Evolutionary conservation across 2,888 invertebrate genomes (phyloP).

Genomic region (Harpalus rubripes): DNA sequence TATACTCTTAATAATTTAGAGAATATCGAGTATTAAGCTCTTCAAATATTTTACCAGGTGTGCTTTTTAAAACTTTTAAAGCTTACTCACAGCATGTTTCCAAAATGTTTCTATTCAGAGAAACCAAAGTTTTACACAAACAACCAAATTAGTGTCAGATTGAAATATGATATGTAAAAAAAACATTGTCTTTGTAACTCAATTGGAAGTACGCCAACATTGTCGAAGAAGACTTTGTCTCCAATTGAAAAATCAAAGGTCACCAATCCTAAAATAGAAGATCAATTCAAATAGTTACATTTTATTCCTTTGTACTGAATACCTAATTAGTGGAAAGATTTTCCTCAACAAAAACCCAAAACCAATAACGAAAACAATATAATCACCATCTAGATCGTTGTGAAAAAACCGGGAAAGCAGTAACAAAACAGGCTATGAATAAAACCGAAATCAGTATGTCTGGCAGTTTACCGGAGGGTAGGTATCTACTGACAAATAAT

Average conservation of each 20-base stretch:
- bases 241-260: neutral
- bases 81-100: too few relatives aligned
- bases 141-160: neutral
- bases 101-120: too few relatives aligned
- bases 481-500: constrained; percentile 60
- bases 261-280: neutral
- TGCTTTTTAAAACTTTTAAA: too few relatives aligned
- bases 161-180: neutral
- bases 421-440: constrained; percentile 24
- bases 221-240: neutral
- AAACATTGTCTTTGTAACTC: neutral
- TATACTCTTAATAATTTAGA: too few relatives aligned
- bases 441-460: constrained; percentile 37
- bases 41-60: too few relatives aligned
- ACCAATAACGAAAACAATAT: neutral
- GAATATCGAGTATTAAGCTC: too few relatives aligned
- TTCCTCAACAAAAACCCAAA: neutral
- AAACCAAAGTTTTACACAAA: neutral
- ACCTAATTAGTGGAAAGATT: constrained; percentile 4
- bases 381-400: neutral
- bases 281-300: neutral
- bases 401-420: neutral
- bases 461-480: constrained; percentile 26
- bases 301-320: neutral
- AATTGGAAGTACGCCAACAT: neutral